phyloP scores from a whole-genome alignment of 2,797 vertebrate genomes.

The Leptatherina wallacei region DNA sequence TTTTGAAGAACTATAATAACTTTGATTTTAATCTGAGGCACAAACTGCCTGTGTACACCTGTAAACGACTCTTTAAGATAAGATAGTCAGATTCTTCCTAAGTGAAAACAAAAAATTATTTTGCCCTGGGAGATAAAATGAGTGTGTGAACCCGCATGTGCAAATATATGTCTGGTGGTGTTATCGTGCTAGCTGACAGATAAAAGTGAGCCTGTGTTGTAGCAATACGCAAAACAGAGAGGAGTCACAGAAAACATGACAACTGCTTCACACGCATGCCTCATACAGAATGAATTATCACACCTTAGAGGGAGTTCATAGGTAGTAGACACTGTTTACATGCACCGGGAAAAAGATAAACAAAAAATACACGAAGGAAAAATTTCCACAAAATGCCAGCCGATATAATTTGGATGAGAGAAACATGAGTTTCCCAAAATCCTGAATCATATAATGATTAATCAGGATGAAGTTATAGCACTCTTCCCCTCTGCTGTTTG shows the following conservation, averaged over 20 bases:
- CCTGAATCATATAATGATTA: slow-evolving; percentile 16
- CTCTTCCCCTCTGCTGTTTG: slow-evolving; percentile 1
- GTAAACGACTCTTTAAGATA: slow-evolving; percentile 21
- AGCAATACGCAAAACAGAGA: slow-evolving; percentile 6
- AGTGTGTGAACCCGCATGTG: neutral
- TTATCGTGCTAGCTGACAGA: slow-evolving; percentile 48
- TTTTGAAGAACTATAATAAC: neutral
- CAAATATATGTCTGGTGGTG: neutral
- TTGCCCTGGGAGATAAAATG: slow-evolving; percentile 25
- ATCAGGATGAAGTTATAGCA: slow-evolving; percentile 15
- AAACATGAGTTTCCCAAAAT: neutral
- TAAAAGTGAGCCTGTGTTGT: slow-evolving; percentile 31
- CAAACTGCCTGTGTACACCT: slow-evolving; percentile 3
- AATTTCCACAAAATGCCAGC: slow-evolving; percentile 23
- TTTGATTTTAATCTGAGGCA: neutral
- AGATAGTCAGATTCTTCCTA: slow-evolving; percentile 8
- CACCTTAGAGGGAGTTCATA: slow-evolving; percentile 16
- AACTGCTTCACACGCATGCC: neutral
- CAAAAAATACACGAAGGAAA: slow-evolving; percentile 2
- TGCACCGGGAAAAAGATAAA: slow-evolving; percentile 24
- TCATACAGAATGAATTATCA: neutral
- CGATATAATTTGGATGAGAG: neutral
- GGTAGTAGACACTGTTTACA: slow-evolving; percentile 23
- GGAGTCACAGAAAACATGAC: neutral
- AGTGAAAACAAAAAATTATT: neutral